Percentiles rank a stretch among this genome's conserved stretches.
Conservation (phyloP, 2,797 vertebrate genomes). For the Synanceia verrucosa region DNA sequence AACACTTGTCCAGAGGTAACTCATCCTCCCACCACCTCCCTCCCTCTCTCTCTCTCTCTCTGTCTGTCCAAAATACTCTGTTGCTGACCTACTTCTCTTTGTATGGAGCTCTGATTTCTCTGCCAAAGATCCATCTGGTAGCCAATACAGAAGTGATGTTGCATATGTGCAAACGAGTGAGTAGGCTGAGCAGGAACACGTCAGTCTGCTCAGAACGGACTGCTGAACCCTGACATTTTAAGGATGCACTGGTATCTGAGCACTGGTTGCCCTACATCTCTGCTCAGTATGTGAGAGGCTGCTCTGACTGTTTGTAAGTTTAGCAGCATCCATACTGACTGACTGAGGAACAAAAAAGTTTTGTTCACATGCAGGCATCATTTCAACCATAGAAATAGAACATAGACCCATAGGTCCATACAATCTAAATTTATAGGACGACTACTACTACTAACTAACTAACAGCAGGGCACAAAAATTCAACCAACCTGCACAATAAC, state of each 20-base stretch:
- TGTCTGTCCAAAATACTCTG: conserved; percentile 38
- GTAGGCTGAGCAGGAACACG: conserved; percentile 18
- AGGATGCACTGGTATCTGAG: neutral
- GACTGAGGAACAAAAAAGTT: neutral
- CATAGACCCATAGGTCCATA: too few species aligned
- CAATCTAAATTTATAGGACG: too few species aligned
- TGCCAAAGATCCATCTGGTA: conserved; percentile 25
- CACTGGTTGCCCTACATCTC: conserved; percentile 4
- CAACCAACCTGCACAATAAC: too few species aligned
- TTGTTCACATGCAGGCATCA: neutral
- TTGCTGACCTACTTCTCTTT: conserved; percentile 67
- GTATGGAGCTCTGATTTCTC: conserved; percentile 26
- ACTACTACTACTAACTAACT: too few species aligned
- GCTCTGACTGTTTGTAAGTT: neutral
- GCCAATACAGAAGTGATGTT: conserved; percentile 7
- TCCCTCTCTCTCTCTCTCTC: conserved; percentile 22
- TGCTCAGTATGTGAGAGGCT: neutral
- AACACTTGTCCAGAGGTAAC: conserved; percentile 29
- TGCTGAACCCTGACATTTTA: conserved; percentile 22
- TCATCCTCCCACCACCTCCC: conserved; percentile 26
- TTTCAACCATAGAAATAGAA: neutral
- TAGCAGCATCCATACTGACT: neutral
- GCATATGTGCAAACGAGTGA: neutral
- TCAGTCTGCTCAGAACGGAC: neutral
- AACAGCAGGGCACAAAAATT: too few species aligned